Evolutionary conservation across 1,140 invertebrate genomes (phyloP).

Genomic region (Drosophila sucinea): DNA sequence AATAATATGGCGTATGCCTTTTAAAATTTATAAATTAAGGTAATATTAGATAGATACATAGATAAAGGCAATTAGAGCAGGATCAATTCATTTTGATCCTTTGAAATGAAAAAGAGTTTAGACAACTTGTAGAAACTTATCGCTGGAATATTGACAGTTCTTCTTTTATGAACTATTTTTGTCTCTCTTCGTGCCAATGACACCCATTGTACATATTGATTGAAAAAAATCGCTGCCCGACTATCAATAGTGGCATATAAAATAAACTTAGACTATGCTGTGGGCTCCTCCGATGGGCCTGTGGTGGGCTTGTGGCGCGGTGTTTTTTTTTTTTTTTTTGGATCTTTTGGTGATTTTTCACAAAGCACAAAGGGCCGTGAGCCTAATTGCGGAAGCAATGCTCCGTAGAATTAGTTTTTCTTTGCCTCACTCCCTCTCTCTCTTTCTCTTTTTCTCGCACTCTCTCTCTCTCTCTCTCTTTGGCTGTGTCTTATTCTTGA

Average conservation of each 20-base stretch:
- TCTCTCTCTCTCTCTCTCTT: conserved; percentile 24
- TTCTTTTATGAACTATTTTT: neutral
- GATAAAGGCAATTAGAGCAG: too few relatives aligned
- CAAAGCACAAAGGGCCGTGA: conserved; percentile 49
- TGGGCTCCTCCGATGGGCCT: neutral
- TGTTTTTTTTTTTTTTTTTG: neutral
- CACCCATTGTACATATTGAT: conserved; percentile 24
- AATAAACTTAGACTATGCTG: conserved; percentile 43
- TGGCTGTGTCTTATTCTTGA: conserved; percentile 35
- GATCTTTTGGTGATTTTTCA: conserved; percentile 36
- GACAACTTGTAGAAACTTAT: too few relatives aligned
- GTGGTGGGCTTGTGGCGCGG: neutral
- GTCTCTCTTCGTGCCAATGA: neutral
- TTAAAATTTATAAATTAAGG: too few relatives aligned
- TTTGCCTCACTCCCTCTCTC: neutral
- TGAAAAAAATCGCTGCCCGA: conserved; percentile 20
- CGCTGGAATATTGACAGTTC: too few relatives aligned
- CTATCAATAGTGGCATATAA: conserved; percentile 36
- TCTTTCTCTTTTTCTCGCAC: neutral
- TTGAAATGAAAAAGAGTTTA: too few relatives aligned
- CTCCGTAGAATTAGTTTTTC: conserved; percentile 68
- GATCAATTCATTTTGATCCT: too few relatives aligned
- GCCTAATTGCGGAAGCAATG: conserved; percentile 79
- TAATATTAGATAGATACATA: too few relatives aligned
- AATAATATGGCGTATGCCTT: too few relatives aligned